Percentiles rank a stretch among this genome's conserved stretches.
phyloP scores from a whole-genome alignment of 2,888 invertebrate genomes.

The Folsomia candida region DNA sequence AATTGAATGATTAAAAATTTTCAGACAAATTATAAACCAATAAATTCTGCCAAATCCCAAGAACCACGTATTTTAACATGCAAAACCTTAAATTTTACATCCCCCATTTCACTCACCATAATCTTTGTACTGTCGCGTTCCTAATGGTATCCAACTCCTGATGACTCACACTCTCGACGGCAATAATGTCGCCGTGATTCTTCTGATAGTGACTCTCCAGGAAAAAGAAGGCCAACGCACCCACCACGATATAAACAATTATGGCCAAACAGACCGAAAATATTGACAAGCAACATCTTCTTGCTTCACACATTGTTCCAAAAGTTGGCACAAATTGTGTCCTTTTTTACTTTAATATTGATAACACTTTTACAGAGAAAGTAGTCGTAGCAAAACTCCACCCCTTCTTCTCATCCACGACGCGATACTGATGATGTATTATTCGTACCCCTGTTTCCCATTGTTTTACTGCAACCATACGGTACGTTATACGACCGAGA shows the following conservation, averaged over 20 bases:
- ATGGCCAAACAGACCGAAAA: constrained; percentile 49
- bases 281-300: constrained; percentile 50
- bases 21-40: no score
- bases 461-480: no score
- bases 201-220: constrained; percentile 63
- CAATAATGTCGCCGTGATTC: constrained; percentile 40
- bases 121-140: constrained; percentile 49
- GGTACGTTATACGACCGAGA: no score
- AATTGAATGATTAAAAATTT: no score
- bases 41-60: no score
- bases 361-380: no score
- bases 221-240: constrained; percentile 85
- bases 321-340: neutral
- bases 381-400: no score
- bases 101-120: constrained; percentile 47
- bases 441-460: no score
- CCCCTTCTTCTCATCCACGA: no score
- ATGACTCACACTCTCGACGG: constrained; percentile 46
- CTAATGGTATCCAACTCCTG: constrained; percentile 47
- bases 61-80: no score
- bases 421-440: no score
- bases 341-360: constrained; percentile 2
- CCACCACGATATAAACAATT: constrained; percentile 84
- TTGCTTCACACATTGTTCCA: constrained; percentile 47
- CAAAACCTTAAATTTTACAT: neutral